Conservation (phyloP, 2,888 invertebrate species). For the Phortica magna region DNA sequence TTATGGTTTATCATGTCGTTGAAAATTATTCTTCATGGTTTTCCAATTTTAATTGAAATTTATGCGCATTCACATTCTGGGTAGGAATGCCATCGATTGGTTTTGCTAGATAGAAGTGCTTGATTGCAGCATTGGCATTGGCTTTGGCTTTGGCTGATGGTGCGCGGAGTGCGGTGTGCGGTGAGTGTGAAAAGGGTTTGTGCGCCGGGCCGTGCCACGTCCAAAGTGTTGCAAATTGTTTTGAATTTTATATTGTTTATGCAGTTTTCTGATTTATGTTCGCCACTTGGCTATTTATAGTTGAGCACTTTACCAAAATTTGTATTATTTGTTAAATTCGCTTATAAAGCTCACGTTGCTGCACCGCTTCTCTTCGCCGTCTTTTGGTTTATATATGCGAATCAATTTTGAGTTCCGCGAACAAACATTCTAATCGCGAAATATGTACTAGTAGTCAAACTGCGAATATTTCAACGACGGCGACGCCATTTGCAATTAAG, state of each 20-base stretch:
- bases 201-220: slow-evolving; percentile 54
- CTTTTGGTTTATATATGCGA: slow-evolving; percentile 62
- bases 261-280: slow-evolving; percentile 62
- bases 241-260: slow-evolving; percentile 59
- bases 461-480: slow-evolving; percentile 30
- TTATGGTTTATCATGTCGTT: slow-evolving; percentile 29
- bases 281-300: slow-evolving; percentile 55
- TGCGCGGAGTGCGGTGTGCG: neutral
- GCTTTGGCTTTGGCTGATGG: neutral
- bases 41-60: slow-evolving; percentile 71
- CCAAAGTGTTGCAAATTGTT: slow-evolving; percentile 60
- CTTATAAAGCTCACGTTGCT: slow-evolving; percentile 53
- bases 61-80: slow-evolving; percentile 57
- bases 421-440: slow-evolving; percentile 73
- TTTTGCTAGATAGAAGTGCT: neutral
- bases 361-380: no score
- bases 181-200: slow-evolving; percentile 46
- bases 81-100: slow-evolving; percentile 2
- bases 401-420: slow-evolving; percentile 67
- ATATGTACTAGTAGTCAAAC: neutral
- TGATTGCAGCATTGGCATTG: neutral
- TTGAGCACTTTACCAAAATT: slow-evolving; percentile 35
- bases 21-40: slow-evolving; percentile 64
- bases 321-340: slow-evolving; percentile 38
- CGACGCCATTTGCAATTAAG: slow-evolving; percentile 69